Conservation (phyloP, 2,888 invertebrate species). For the Sycophila texana region DNA sequence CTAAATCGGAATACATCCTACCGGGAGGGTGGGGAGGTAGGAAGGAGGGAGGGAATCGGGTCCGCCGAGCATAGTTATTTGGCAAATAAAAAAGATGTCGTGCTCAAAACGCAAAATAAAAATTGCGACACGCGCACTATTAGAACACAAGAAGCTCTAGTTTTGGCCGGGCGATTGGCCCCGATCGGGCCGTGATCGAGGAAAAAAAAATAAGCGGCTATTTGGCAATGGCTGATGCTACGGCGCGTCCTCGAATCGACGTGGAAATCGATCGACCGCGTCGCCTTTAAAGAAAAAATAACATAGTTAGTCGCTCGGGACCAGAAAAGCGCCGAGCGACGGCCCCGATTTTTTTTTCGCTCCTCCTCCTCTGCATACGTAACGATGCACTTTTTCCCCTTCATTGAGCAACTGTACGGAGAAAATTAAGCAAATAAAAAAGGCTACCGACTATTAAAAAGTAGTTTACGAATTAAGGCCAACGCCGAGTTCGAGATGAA, state of each 20-base stretch:
- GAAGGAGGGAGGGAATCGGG: background rate
- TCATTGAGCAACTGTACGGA: no score
- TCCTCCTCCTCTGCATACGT: no score
- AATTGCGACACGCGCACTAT: conserved; percentile 50
- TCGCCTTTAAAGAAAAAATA: conserved; percentile 24
- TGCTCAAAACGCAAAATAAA: conserved; percentile 58
- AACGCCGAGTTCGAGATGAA: no score
- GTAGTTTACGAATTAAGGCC: no score
- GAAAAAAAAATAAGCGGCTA: conserved; percentile 57
- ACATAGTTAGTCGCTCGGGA: background rate
- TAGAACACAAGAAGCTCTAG: conserved; percentile 52
- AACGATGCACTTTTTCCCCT: no score
- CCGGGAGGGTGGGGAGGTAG: no score
- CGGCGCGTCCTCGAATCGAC: conserved; percentile 25
- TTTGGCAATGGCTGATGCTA: conserved; percentile 56
- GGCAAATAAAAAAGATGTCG: conserved; percentile 57
- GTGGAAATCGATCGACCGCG: conserved; percentile 52
- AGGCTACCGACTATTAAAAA: no score
- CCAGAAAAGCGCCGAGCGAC: conserved; percentile 11
- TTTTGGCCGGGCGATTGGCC: conserved; percentile 56
- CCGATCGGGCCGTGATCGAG: conserved; percentile 54
- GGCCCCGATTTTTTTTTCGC: conserved; percentile 8
- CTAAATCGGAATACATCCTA: conserved; percentile 40
- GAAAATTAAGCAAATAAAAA: no score
- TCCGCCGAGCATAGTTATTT: conserved; percentile 43